phyloP scores from a whole-genome alignment of 2,113 vertebrate species.

The Antigone vipio region DNA sequence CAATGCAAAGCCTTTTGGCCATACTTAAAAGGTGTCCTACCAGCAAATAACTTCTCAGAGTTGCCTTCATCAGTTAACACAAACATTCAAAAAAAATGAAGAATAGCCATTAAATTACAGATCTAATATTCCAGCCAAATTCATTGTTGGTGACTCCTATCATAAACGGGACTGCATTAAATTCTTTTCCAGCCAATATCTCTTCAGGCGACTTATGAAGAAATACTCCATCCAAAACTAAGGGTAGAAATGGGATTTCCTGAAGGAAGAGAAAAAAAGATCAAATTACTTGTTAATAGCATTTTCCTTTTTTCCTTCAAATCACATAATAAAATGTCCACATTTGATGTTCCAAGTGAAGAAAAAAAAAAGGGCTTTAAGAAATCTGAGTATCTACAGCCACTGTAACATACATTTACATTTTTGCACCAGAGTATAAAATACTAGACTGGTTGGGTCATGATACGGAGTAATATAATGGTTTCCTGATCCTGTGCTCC shows the following conservation, averaged over 20 bases:
- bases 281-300: not conserved
- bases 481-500: not conserved
- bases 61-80: not conserved
- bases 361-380: not conserved
- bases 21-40: not conserved
- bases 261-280: not conserved
- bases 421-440: not conserved
- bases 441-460: not conserved
- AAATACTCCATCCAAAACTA: constrained; percentile 79
- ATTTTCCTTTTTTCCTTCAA: not conserved
- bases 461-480: not conserved
- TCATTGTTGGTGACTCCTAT: constrained; percentile 83
- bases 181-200: constrained; percentile 71
- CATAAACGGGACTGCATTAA: constrained; percentile 75
- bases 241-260: constrained; percentile 36
- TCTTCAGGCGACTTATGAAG: constrained; percentile 70
- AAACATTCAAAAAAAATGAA: not conserved
- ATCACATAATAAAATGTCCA: not conserved
- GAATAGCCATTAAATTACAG: constrained; percentile 18
- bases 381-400: not conserved
- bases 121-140: constrained; percentile 81
- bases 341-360: not conserved
- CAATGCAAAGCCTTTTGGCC: not conserved
- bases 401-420: not conserved
- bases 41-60: not conserved